Evolutionary conservation across 2,113 vertebrate species (phyloP).

Genomic region (Condylura cristata): DNA sequence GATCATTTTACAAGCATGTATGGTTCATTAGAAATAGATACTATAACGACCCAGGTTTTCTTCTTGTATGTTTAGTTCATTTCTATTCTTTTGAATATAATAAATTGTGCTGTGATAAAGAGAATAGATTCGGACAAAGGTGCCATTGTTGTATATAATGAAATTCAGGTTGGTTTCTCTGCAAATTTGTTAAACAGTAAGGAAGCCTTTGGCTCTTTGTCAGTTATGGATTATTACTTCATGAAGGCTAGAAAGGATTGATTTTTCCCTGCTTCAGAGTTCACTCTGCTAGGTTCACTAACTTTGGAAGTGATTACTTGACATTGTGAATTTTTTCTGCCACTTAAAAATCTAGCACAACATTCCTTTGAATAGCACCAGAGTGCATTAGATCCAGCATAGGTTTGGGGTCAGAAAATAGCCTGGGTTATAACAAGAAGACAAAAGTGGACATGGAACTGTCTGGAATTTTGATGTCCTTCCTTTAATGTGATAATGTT

Average conservation of each 20-base stretch:
- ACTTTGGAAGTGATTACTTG: constrained; percentile 31
- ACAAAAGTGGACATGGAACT: background rate
- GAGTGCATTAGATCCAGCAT: constrained; percentile 3
- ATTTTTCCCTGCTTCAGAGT: background rate
- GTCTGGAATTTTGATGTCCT: background rate
- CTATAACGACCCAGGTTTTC: background rate
- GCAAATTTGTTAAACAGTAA: background rate
- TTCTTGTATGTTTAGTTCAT: background rate
- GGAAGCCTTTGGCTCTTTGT: background rate
- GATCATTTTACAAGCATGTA: constrained; percentile 9
- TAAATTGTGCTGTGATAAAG: background rate
- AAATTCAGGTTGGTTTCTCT: constrained; percentile 27
- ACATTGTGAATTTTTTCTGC: constrained; percentile 47
- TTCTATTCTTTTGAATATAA: constrained; percentile 29
- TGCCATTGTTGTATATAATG: background rate
- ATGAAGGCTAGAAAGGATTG: background rate
- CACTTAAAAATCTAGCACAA: background rate
- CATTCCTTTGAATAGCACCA: constrained; percentile 48
- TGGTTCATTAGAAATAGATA: background rate
- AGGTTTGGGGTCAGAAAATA: background rate
- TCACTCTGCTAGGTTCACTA: constrained; percentile 37
- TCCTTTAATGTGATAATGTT: constrained; percentile 22
- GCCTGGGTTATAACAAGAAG: constrained; percentile 26
- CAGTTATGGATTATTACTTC: background rate
- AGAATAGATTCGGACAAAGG: background rate